Base-by-base conservation (phyloP, 2,888 invertebrate species). In the Eudemis profundana region DNA sequence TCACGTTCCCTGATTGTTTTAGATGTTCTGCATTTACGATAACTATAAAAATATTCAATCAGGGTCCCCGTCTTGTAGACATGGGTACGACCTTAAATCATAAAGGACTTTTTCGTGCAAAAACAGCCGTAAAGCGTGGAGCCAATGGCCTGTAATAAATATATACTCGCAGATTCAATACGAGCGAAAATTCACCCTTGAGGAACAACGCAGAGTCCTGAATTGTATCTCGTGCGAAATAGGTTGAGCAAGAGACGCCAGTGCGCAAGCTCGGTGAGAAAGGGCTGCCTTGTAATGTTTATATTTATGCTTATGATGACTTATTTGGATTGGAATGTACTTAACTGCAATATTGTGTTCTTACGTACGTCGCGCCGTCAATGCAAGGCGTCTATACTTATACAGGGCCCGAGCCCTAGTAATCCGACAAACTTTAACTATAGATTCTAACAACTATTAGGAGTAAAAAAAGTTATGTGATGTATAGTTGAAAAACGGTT, bases 221-320 rank as follows among this genome's bases (percentile, higher is more conserved):
- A 81, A 78, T 77, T 73, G 75, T 75, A 72, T 78, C 75, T 75
- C 74, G 68, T 71, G 71, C 74, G 70, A 82, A 82, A 81, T 81
- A 79, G 82, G 81, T 81, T 83, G 80, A 74, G 76, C 73, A 74
- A 75, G 68, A 70, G 70, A 65, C 72, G 67, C 61, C 67, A 79
- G 72, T 83, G 82, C 82, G 84, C 83, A 84, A 78, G 81, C 85
- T 83, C 82, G 67, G 70, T 56, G 61, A 65, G 72, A 76, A 80
- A 79, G 73, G 76, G 76, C 75, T 75, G 73, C 72, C 65, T 70
- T 73, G 74, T 74, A 72, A 71, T 74, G 70, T 70, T 70, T 76
- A 74, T 74, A 72, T 75, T 69, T 73, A 72, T 73, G 71, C 70
- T 71, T 76, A 72, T 71, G 70, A 72, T 68, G 49, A 73, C 70